Base-by-base conservation (phyloP, 1,140 invertebrate genomes). In the Anoplolepis gracilipes region DNA sequence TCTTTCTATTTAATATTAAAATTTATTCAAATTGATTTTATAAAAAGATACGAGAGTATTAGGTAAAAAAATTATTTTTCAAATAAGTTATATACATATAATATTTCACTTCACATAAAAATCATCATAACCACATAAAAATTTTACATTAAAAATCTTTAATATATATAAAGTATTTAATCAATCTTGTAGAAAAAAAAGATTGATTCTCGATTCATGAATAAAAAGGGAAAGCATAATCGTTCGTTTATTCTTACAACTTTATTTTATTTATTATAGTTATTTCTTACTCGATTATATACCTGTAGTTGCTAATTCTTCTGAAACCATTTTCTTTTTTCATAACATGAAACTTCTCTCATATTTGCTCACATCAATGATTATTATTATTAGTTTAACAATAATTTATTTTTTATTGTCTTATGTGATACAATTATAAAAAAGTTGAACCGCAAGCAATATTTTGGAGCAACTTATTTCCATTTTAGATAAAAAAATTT, bases 301-400 rank as follows among this genome's bases (percentile, higher is more conserved):
- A 33, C 11, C 11, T 2, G 7, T 49, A 55, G 49, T 16, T 53
- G 46, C 0, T 72, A 30, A 49, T 30, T 13, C 19, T 36, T 16
- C 16, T 7, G 13, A 16, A 6, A 73, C 2, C 4, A 8, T 39
- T 8, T 39, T 0, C n/a, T 59, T 81, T 67, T 53, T 70, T 1
- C 10, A 0, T 3, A 25, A 49, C 33, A 25, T 69, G 11, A 70
- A 75, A 86, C 82, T 86, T 57, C 8, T 28, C 13, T 86, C 39
- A 81, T 53, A 49, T 22, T 7, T 25, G n/a, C 16, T 64, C 28
- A 16, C n/a, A n/a, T n/a, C n/a, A n/a, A n/a, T n/a, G n/a, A 13
- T 49, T 19, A 78, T 72, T 33, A 61, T 73, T 53, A 19, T 39
- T 28, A 19, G 10, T 72, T 33, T 53, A 53, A 30, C 8, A 30